phyloP scores from a whole-genome alignment of 2,113 vertebrate genomes.

The Actenoides lindsayi region DNA sequence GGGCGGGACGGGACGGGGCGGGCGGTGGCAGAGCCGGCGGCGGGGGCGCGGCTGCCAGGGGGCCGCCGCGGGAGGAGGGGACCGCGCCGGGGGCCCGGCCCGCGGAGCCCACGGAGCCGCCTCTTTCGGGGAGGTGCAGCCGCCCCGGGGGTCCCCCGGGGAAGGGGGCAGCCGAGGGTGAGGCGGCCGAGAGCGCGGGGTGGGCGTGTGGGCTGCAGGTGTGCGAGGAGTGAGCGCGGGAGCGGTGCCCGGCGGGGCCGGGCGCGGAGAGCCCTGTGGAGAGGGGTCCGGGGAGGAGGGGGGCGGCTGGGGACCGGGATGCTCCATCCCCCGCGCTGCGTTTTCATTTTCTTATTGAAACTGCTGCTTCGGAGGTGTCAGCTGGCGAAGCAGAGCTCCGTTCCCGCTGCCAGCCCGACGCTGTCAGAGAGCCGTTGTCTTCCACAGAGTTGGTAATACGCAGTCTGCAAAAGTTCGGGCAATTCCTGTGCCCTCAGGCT shows the following conservation, averaged over 20 bases:
- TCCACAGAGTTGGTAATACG: rapidly evolving
- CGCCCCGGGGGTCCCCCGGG: neutral
- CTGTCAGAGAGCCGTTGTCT: neutral
- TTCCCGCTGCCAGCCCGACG: neutral
- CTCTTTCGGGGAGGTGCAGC: neutral
- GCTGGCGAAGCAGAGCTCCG: neutral
- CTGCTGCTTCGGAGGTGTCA: neutral
- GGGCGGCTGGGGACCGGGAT: neutral
- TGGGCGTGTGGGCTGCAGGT: neutral
- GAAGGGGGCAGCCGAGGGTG: neutral
- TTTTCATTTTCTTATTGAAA: neutral
- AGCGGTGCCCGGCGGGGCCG: neutral
- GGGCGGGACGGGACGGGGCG: neutral
- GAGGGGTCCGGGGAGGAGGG: neutral
- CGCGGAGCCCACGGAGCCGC: neutral
- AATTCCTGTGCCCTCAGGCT: neutral
- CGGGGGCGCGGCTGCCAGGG: neutral
- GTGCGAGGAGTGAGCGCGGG: neutral
- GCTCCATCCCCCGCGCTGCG: neutral
- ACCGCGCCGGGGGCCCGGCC: neutral
- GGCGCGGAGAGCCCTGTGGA: neutral
- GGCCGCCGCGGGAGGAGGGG: neutral
- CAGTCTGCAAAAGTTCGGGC: neutral
- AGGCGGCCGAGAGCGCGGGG: neutral
- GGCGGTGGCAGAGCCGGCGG: neutral